A percentile compares a stretch with the other conserved stretches of the same genome.
Evolutionary conservation across 2,113 vertebrate genomes (phyloP).

Genomic region (Varanus komodoensis): DNA sequence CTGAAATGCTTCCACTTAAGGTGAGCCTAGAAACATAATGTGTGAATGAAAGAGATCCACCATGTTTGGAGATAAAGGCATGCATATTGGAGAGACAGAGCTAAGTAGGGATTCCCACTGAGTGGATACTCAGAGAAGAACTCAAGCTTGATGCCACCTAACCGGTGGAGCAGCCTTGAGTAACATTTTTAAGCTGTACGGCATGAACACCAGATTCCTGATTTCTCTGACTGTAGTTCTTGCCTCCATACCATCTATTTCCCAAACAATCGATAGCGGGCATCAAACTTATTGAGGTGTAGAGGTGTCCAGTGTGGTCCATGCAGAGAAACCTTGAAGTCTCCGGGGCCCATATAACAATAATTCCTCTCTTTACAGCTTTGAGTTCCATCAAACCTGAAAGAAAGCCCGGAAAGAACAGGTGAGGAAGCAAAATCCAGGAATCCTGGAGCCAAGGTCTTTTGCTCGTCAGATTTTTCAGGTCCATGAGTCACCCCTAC

Average conservation of each 20-base stretch:
- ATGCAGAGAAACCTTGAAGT: slow-evolving; percentile 52
- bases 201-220: background rate
- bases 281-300: slow-evolving; percentile 52
- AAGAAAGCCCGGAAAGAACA: background rate
- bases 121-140: background rate
- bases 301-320: slow-evolving; percentile 42
- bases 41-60: background rate
- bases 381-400: slow-evolving; percentile 65
- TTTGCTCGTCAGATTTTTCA: background rate
- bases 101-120: background rate
- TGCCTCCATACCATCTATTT: background rate
- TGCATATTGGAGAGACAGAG: background rate
- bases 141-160: background rate
- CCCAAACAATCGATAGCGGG: background rate
- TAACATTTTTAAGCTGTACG: background rate
- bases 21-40: background rate
- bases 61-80: background rate
- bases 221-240: background rate
- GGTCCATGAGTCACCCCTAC: too few species aligned
- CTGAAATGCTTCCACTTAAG: background rate
- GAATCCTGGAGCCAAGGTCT: background rate
- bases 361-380: slow-evolving; percentile 49
- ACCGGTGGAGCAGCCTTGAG: background rate
- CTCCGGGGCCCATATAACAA: slow-evolving; percentile 37
- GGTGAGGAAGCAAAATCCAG: background rate